Evolutionary conservation across 2,113 vertebrate genomes (phyloP), one percentile per base, ranked within the genome.

Genomic region (Nansenia antarctica): DNA sequence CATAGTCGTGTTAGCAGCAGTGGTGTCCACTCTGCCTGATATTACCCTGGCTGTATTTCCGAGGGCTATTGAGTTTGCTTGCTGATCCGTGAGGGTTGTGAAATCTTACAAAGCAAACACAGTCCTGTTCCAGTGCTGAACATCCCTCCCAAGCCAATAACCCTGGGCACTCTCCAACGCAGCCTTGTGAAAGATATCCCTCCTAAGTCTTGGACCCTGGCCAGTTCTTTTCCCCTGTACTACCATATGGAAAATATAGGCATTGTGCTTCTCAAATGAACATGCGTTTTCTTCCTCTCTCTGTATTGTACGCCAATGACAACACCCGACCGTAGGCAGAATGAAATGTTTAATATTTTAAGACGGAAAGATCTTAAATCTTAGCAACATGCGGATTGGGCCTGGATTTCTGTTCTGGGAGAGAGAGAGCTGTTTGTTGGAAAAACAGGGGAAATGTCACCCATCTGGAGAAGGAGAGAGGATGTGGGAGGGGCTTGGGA

Each of bases 141-240:
- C 24, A 37, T 57, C 57, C 77, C 66, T 65, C 22, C 61, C 15
- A 34, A 29, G 66, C 62, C 62, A 72, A 69, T 9, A 35, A 29
- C 60, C 55, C 8, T 9, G 1, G 37, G 57, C 57, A 63, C 12
- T 54, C 2, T 65, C 57, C 71, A 74, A 66, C 5, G 26, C 64
- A 74, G 79, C 72, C 59, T 77, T 82, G 73, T 67, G 72, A 76
- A 82, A 84, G 78, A 31, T 15, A 67, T 47, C 65, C 52, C 3
- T 31, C 39, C 68, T 65, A 70, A 35, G 63, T 65, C 60, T 35
- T 55, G 35, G 76, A 57, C 18, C 20, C 5, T 0, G 7, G 61
- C 57, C 65, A 80, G 52, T 69, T 18, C 26, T 15, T 61, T 54
- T 47, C 35, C 74, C 62, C 37, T 15, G 11, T 26, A n/a, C n/a